phyloP scores from a whole-genome alignment of 1,140 invertebrate species.

The Leptopilina boulardi region DNA sequence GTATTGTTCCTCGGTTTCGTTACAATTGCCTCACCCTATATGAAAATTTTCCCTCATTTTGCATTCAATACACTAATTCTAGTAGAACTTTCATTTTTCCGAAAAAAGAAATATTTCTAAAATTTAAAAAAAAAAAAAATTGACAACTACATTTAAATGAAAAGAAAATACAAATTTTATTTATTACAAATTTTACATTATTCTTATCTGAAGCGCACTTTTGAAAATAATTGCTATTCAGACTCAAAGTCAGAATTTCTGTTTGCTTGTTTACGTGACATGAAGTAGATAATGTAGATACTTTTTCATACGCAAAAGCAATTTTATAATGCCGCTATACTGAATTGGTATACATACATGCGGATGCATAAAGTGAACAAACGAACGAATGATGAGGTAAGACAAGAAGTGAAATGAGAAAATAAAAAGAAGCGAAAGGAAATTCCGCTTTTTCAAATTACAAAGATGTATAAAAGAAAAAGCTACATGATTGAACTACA shows the following conservation, averaged over 20 bases:
- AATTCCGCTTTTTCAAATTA: constrained; percentile 62
- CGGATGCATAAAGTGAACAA: constrained; percentile 61
- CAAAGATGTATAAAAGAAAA: constrained; percentile 65
- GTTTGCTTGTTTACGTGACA: background rate
- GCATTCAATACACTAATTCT: too few species aligned
- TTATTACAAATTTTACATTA: background rate
- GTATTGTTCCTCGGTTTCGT: background rate
- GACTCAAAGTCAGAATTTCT: background rate
- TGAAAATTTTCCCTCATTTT: too few species aligned
- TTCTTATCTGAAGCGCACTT: background rate
- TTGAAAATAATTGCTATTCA: background rate
- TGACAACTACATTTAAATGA: too few species aligned
- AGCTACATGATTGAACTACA: constrained; percentile 67
- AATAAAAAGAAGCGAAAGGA: constrained; percentile 49
- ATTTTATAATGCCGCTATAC: constrained; percentile 67
- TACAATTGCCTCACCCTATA: background rate
- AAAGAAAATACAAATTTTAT: too few species aligned
- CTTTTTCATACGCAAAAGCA: constrained; percentile 61
- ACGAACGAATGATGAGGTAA: constrained; percentile 40
- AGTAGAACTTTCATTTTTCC: too few species aligned
- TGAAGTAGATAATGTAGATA: constrained; percentile 56
- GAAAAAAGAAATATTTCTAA: too few species aligned
- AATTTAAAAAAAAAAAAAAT: too few species aligned
- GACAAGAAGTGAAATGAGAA: constrained; percentile 46
- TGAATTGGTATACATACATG: constrained; percentile 69